Evolutionary conservation across 2,888 invertebrate species (phyloP), one percentile per base, ranked within the genome.

Genomic region (Nomada lathburiana): DNA sequence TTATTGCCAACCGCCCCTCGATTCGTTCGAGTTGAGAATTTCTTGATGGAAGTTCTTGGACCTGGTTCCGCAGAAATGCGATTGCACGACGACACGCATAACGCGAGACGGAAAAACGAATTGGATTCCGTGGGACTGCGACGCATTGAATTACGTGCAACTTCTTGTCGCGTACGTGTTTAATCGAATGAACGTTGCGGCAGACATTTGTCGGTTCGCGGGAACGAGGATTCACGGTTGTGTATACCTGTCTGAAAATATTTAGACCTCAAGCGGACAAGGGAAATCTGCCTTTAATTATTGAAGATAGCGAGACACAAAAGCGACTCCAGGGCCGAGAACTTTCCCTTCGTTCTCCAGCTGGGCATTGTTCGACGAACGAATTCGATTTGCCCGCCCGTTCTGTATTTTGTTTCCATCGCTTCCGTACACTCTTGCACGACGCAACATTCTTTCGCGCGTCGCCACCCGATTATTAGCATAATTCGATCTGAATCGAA

Each of bases 401-500:
- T 20, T 55, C 29, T 18, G 44, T 53, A 13, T 26, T 71, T 42
- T 23, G 57, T 50, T 71, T 59, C 26, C 23, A 36, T 13, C 7
- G 9, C n/a, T n/a, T 9, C 5, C 75, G 18, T 13, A 18, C 13
- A 18, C 13, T 1, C 50, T 1, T 5, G 23, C 63, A 16, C 63
- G 20, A 59, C 13, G 57, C 64, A 29, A 47, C 64, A 64, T 77
- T 77, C 79, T 69, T 77, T 69, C n/a, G 16, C 23, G 42, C 55
- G 55, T 55, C 18, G 13, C 29, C 11, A 26, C 7, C 57, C 72
- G 20, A 80, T 80, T 80, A 80, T 80, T 80, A 80, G 80, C 71
- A 80, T 80, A 80, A 80, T 80, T 72, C 80, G 62, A 72, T 72
- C 42, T 67, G 62, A 80, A 80, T 80, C 80, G 80, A 80, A 80